These are phyloP conservation scores for Hetaerina titia DNA, from an alignment of 2,888 invertebrate genomes.

Conservation along the genomic window DNA sequence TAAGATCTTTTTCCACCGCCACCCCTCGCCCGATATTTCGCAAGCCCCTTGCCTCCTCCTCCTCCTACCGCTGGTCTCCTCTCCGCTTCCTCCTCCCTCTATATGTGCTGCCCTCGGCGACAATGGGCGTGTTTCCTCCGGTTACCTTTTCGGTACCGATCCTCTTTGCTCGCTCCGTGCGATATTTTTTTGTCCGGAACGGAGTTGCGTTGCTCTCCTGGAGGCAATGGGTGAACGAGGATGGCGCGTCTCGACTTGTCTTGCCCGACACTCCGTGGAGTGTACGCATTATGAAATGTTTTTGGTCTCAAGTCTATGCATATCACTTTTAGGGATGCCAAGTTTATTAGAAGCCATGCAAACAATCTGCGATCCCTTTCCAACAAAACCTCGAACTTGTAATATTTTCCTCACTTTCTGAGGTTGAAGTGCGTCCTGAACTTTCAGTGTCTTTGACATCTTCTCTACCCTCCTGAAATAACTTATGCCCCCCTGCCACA, in stretches of 20 bases:
- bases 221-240: neutral
- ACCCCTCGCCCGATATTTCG: constrained; percentile 41
- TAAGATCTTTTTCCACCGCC: neutral
- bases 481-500: too few relatives aligned
- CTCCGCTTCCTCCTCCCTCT: neutral
- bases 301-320: too few relatives aligned
- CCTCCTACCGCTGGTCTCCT: neutral
- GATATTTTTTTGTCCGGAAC: neutral
- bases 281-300: too few relatives aligned
- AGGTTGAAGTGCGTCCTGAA: too few relatives aligned
- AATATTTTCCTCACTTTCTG: too few relatives aligned
- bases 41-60: neutral
- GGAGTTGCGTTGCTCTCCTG: neutral
- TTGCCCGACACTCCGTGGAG: too few relatives aligned
- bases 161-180: neutral
- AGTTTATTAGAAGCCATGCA: too few relatives aligned
- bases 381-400: too few relatives aligned
- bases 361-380: too few relatives aligned
- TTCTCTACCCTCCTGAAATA: too few relatives aligned
- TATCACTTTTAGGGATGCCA: too few relatives aligned
- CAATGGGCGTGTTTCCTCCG: constrained; percentile 2
- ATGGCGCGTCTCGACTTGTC: neutral
- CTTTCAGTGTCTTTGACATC: too few relatives aligned
- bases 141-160: constrained; percentile 1
- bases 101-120: neutral